Evolutionary conservation across 2,797 vertebrate species (phyloP).

Genomic region (Characodon lateralis): DNA sequence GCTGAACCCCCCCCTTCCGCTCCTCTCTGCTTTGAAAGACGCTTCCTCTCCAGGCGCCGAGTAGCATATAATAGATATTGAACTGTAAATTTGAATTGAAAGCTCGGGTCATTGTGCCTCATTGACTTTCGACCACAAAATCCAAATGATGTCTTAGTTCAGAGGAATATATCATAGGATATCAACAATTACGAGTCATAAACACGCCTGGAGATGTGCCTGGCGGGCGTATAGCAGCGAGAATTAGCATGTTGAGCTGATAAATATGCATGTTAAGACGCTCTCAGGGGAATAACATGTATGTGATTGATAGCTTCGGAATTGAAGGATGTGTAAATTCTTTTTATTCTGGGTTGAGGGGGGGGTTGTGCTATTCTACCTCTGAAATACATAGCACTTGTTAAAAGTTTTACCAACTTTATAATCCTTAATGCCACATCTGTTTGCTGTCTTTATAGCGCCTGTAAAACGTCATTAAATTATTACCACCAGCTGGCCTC

Average conservation of each 20-base stretch:
- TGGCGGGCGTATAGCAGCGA: constrained; percentile 96
- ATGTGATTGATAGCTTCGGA: constrained; percentile 99
- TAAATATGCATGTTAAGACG: constrained; percentile 99
- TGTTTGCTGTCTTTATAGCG: constrained; percentile 91
- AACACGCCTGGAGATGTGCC: constrained; percentile 98
- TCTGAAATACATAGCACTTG: constrained; percentile 95
- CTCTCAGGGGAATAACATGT: constrained; percentile 98
- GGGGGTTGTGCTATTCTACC: constrained; percentile 91
- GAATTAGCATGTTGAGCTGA: constrained; percentile 99
- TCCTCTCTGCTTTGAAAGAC: constrained; percentile 44
- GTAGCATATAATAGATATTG: constrained; percentile 82
- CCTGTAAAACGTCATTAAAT: constrained; percentile 95
- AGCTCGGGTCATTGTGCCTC: constrained; percentile 94
- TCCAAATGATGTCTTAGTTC: constrained; percentile 99
- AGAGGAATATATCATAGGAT: constrained; percentile 99
- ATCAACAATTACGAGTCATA: constrained; percentile 99
- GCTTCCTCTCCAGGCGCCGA: constrained; percentile 61
- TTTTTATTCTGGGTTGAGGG: constrained; percentile 84
- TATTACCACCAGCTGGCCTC: constrained; percentile 89
- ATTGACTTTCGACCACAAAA: constrained; percentile 98
- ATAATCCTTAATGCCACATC: constrained; percentile 99
- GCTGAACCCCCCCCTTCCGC: constrained; percentile 11
- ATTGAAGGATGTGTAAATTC: constrained; percentile 99
- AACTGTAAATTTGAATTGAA: constrained; percentile 92
- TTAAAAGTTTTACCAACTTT: constrained; percentile 99